These are phyloP conservation scores for Chaetura pelagica DNA, from an alignment of 2,113 vertebrate species.

Conservation along the genomic window DNA sequence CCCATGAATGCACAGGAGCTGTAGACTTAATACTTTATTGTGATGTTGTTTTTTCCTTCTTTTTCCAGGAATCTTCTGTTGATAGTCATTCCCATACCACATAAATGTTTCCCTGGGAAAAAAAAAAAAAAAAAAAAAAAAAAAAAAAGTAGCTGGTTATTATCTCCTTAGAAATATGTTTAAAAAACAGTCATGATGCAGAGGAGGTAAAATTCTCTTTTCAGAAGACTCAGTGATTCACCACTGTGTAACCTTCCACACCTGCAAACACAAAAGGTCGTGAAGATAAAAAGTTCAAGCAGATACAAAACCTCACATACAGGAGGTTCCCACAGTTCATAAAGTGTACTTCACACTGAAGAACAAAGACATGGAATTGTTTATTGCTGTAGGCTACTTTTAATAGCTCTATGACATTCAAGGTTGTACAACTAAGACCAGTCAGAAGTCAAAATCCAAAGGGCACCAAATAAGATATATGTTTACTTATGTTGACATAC, in stretches of 20 bases:
- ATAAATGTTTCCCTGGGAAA: background rate
- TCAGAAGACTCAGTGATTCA: background rate
- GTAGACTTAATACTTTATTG: background rate
- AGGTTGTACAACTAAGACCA: background rate
- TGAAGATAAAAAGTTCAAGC: background rate
- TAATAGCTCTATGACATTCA: background rate
- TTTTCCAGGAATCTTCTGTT: background rate
- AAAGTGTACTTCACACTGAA: background rate
- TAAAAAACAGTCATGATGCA: background rate
- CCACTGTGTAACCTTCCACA: background rate
- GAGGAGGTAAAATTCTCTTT: background rate
- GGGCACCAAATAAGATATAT: background rate
- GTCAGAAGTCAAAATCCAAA: constrained; percentile 33
- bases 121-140: background rate
- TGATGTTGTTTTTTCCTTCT: background rate
- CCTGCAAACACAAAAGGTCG: background rate
- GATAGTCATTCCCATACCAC: background rate
- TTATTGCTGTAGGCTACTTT: background rate
- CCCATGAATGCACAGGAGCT: background rate
- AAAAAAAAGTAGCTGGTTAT: background rate
- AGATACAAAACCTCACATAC: background rate
- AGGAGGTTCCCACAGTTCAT: background rate
- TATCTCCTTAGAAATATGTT: background rate
- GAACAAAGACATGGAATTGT: background rate
- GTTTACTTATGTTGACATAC: background rate